These are phyloP conservation scores for Drosophila nigromelanica DNA, from an alignment of 1,140 invertebrate genomes.

Conservation along the genomic window DNA sequence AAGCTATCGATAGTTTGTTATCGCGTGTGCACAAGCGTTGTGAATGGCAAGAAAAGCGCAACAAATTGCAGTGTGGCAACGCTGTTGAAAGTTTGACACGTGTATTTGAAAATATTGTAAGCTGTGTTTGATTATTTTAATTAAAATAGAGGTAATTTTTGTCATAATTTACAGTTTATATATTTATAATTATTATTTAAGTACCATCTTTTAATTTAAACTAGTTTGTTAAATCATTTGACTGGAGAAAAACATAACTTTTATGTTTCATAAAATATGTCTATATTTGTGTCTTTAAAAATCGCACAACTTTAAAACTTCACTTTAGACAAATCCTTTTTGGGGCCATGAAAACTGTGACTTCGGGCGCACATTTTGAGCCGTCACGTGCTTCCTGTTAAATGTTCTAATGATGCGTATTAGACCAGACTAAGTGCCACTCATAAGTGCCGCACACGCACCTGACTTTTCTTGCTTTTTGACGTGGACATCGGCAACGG, in stretches of 20 bases:
- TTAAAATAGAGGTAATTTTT: too few species aligned
- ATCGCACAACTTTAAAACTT: constrained; percentile 44
- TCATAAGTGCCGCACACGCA: constrained; percentile 75
- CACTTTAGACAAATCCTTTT: constrained; percentile 62
- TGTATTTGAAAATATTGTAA: not conserved
- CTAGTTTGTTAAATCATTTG: too few species aligned
- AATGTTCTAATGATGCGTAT: constrained; percentile 82
- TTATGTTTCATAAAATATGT: not conserved
- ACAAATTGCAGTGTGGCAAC: constrained; percentile 11
- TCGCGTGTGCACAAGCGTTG: not conserved
- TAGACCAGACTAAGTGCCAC: constrained; percentile 79
- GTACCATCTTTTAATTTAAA: too few species aligned
- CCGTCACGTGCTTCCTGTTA: constrained; percentile 79
- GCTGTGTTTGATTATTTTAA: too few species aligned
- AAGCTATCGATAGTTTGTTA: constrained; percentile 6
- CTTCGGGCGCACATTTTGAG: constrained; percentile 15
- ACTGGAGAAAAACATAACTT: too few species aligned
- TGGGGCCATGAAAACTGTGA: constrained; percentile 26
- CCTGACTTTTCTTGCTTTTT: constrained; percentile 59
- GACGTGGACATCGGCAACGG: constrained; percentile 40
- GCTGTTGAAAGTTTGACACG: not conserved
- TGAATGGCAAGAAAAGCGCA: constrained; percentile 16
- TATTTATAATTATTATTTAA: too few species aligned
- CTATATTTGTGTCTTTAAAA: not conserved
- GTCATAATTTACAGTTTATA: too few species aligned